Evolutionary conservation across 2,888 invertebrate genomes (phyloP), one percentile per base, ranked within the genome.

Genomic region (Protophormia terraenovae): DNA sequence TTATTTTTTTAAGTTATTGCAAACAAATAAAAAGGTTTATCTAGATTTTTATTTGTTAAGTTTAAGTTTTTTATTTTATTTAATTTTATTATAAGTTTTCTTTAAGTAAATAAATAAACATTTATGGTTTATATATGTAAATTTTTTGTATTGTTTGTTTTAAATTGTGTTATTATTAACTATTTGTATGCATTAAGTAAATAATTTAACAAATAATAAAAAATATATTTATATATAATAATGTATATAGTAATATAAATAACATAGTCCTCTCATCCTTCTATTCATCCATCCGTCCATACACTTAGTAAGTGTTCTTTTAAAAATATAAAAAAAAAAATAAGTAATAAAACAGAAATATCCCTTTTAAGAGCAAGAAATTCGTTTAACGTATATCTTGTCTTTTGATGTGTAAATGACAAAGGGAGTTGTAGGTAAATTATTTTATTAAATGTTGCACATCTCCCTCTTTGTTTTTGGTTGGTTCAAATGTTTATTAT

Each of bases 81-180:
- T 55, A n/a, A 55, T 53, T 7, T 27, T 55, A n/a, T 55, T 55
- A 29, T 29, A 12, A 1, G 22, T 24, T 53, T 50, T 47, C 45
- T 60, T 47, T 78, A 71, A 66, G 72, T 64, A 55, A 55, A 72
- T 66, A 82, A 75, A 69, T 69, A 76, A 69, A 75, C 62, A 41
- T 32, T 64, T 45, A 55, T 29, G 6, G 29, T 75, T 60, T 67
- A 38, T 69, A 72, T 35, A 58, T 24, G 27, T n/a, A n/a, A n/a
- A n/a, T 29, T 62, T 47, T 22, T 53, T 41, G 38, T 53, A 58
- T 29, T 35, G 41, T 73, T 73, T 19, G 14, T 55, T 62, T 24
- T 60, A 32, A 62, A 14, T 47, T 73, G 22, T 73, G 22, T 62
- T 24, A 45, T 64, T 64, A 47, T 67, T 47, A 60, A 35, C 66